Percentiles rank a stretch among this genome's conserved stretches.
These are phyloP conservation scores for Haemorhous mexicanus DNA, from an alignment of 2,113 vertebrate genomes.

Conservation along the genomic window DNA sequence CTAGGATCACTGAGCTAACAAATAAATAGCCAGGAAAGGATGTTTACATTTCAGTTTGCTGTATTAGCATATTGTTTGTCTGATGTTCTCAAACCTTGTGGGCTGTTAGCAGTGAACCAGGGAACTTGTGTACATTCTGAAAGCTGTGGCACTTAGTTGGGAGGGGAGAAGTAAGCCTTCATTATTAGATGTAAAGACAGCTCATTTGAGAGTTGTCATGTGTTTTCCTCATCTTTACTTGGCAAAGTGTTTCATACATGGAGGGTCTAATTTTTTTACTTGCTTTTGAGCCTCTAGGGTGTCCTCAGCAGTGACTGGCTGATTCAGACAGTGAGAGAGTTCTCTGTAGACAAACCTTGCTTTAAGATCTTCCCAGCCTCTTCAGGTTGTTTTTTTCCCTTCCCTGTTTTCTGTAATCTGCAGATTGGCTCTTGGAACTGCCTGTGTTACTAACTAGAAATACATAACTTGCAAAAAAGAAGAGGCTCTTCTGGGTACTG, in stretches of 20 bases:
- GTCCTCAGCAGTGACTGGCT: background rate
- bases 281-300: background rate
- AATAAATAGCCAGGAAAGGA: background rate
- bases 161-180: background rate
- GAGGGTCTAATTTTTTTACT: background rate
- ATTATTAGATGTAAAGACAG: background rate
- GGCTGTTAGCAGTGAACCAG: background rate
- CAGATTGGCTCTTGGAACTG: background rate
- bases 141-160: background rate
- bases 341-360: background rate
- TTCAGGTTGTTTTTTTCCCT: background rate
- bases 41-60: background rate
- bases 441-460: background rate
- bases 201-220: background rate
- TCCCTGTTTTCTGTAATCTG: background rate
- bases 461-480: background rate
- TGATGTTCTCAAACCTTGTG: background rate
- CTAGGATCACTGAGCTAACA: background rate
- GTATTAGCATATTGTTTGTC: background rate
- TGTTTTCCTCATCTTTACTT: background rate
- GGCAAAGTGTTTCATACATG: background rate
- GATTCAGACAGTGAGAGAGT: background rate
- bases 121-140: background rate
- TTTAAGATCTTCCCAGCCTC: background rate
- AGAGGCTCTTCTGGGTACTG: background rate